Base-by-base conservation (phyloP, 2,888 invertebrate species). In the Abrostola triplasia region DNA sequence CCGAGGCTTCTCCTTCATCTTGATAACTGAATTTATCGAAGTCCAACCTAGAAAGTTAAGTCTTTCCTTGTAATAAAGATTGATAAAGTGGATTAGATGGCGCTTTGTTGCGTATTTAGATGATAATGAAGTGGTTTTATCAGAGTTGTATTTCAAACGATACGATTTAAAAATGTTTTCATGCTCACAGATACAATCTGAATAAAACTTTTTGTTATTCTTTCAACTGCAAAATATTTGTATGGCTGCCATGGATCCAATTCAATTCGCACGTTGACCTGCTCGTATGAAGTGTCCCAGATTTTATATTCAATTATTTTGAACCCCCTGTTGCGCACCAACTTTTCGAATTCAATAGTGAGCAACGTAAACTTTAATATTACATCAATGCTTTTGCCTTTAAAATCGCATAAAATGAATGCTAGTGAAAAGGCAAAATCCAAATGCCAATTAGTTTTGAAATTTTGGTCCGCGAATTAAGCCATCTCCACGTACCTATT, bases 11-110 rank as follows among this genome's bases (percentile, higher is more conserved):
- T 67, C 64, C 70, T 71, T 73, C 72, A 89, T 90, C 90, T 86
- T 82, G 90, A 91, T 91, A 89, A 87, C 78, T 79, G 77, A 84
- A 87, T 88, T 89, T 89, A 87, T 87, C 82, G 81, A 84, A 64
- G 60, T 38, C 40, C 44, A 36, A 82, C 76, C 82, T 86, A 83
- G 88, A 89, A 89, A 89, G 87, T 83, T 70, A 69, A 73, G 68
- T 68, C 83, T 87, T 89, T 90, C 87, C 89, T 89, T 87, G 86
- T 82, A 82, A 81, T 83, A 73, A 67, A 81, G 80, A 82, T 82
- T 76, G 82, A 78, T 80, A 77, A 82, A 79, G 73, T 70, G 72
- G 83, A 82, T 84, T 81, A 77, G 70, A 77, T 66, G 66, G 62
- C 67, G 55, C 61, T 80, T 80, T 85, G 64, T 80, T 68, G 51